Conservation (phyloP, 2,113 vertebrate species). For the Charadrius vociferus region DNA sequence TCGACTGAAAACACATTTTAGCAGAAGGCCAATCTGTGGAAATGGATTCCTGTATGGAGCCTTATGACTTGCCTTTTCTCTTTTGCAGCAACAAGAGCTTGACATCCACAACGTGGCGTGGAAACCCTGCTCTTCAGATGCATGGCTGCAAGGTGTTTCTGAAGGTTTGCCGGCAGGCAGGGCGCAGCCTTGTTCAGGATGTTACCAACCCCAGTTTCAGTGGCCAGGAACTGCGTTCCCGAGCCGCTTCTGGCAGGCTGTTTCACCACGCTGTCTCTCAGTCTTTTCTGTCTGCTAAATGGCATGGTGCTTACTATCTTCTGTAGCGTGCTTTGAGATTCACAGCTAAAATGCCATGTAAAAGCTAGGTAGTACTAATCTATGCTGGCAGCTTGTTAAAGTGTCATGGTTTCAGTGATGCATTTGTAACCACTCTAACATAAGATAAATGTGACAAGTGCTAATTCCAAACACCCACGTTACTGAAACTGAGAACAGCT, state of each 20-base stretch:
- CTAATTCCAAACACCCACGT: constrained; percentile 35
- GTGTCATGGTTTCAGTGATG: constrained; percentile 36
- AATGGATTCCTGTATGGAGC: not conserved
- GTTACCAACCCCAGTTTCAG: not conserved
- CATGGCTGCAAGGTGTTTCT: not conserved
- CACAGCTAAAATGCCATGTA: not conserved
- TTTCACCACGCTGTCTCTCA: not conserved
- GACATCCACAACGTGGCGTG: not conserved
- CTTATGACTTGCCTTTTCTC: not conserved
- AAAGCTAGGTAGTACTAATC: constrained; percentile 3
- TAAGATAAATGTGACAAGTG: constrained; percentile 61
- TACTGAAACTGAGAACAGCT: constrained; percentile 47
- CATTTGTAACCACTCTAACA: constrained; percentile 27
- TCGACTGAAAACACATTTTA: not conserved
- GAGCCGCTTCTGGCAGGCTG: not conserved
- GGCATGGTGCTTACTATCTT: not conserved
- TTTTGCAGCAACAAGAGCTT: not conserved
- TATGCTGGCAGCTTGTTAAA: constrained; percentile 51
- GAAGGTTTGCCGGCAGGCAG: not conserved
- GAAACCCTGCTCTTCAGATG: not conserved
- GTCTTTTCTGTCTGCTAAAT: not conserved
- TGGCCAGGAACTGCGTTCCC: not conserved
- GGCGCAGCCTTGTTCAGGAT: not conserved
- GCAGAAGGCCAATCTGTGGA: not conserved
- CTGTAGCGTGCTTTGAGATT: not conserved